Percentiles rank a stretch among this genome's conserved stretches.
Evolutionary conservation across 2,888 invertebrate genomes (phyloP).

Genomic region (Euplexia lucipara): DNA sequence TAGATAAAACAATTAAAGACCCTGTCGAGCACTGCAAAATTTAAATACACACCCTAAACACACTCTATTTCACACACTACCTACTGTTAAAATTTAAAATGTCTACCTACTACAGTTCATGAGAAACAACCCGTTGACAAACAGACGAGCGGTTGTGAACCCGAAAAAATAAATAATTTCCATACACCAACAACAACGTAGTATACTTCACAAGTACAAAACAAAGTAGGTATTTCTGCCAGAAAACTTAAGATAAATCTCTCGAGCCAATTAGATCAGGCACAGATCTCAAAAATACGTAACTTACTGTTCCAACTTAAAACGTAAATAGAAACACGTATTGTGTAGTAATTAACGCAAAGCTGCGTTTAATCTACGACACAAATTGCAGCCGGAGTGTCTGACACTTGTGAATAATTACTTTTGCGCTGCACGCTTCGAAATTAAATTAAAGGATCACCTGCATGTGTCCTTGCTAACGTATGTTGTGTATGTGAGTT

Average conservation of each 20-base stretch:
- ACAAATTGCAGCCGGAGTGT: constrained; percentile 45
- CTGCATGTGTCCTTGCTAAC: background rate
- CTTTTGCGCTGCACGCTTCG: constrained; percentile 16
- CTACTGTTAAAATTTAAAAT: too few species aligned
- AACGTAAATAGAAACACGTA: constrained; percentile 23
- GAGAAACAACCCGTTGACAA: too few species aligned
- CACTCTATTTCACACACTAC: too few species aligned
- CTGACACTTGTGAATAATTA: constrained; percentile 51
- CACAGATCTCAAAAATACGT: background rate
- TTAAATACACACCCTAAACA: too few species aligned
- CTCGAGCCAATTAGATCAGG: background rate
- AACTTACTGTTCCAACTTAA: background rate
- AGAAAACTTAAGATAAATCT: background rate
- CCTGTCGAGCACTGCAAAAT: too few species aligned
- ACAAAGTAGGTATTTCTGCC: background rate
- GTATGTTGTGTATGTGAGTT: background rate
- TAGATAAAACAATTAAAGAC: too few species aligned
- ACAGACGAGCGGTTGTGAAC: too few species aligned
- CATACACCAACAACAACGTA: too few species aligned
- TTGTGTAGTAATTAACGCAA: constrained; percentile 38
- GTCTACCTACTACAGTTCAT: too few species aligned
- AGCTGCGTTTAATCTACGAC: constrained; percentile 51
- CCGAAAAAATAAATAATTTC: too few species aligned
- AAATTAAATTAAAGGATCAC: constrained; percentile 34
- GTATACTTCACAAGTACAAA: too few species aligned